phyloP scores from a whole-genome alignment of 1,140 invertebrate genomes.

The Cylas formicarius region DNA sequence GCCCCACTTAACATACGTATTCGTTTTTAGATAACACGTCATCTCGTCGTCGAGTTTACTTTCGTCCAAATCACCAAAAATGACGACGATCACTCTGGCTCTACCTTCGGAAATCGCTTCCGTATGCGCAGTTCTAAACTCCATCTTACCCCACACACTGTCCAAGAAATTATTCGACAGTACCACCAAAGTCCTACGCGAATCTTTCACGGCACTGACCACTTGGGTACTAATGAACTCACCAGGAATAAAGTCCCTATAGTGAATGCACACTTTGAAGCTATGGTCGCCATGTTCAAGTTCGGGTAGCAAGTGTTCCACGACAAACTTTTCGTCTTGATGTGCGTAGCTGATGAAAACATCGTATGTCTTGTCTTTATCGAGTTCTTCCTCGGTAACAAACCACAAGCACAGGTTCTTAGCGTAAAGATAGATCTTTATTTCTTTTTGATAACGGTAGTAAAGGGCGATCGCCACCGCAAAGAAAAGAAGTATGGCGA shows the following conservation, averaged over 20 bases:
- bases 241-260: conserved; percentile 71
- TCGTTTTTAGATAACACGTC: conserved; percentile 68
- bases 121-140: conserved; percentile 73
- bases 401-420: conserved; percentile 56
- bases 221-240: conserved; percentile 76
- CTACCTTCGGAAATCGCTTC: conserved; percentile 64
- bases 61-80: conserved; percentile 66
- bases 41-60: conserved; percentile 65
- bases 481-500: conserved; percentile 7
- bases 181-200: conserved; percentile 73
- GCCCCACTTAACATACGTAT: conserved; percentile 80
- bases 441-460: conserved; percentile 56
- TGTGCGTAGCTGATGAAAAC: conserved; percentile 84
- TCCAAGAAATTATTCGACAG: conserved; percentile 74
- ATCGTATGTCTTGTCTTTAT: conserved; percentile 73
- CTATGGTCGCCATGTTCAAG: conserved; percentile 55
- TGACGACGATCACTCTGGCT: conserved; percentile 56
- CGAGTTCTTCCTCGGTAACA: conserved; percentile 65
- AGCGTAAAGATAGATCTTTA: conserved; percentile 65
- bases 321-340: conserved; percentile 68
- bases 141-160: conserved; percentile 78
- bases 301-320: conserved; percentile 56
- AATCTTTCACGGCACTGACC: conserved; percentile 65
- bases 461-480: conserved; percentile 45
- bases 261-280: conserved; percentile 69